Percentiles rank a stretch among this genome's conserved stretches.
phyloP scores from a whole-genome alignment of 2,113 vertebrate genomes.

The Notothenia coriiceps region DNA sequence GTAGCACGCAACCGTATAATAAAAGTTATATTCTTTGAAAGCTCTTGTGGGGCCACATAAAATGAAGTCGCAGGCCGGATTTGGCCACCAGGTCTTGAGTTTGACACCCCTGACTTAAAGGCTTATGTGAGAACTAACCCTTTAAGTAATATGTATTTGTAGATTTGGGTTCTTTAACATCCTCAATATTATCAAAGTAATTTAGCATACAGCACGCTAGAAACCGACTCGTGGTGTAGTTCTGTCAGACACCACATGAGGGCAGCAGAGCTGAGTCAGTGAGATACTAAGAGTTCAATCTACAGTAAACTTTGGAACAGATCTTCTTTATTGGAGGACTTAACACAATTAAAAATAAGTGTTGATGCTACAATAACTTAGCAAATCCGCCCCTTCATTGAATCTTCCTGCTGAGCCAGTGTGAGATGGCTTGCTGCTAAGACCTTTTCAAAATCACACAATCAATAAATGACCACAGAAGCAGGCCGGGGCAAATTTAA shows the following conservation, averaged over 20 bases:
- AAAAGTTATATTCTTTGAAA: no score
- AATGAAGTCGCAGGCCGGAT: no score
- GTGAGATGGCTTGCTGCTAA: neutral
- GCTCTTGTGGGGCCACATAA: no score
- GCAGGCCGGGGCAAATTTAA: neutral
- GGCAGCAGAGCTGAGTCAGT: conserved; percentile 53
- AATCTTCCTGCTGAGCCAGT: conserved; percentile 9
- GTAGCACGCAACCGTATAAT: no score
- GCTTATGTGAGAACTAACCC: no score
- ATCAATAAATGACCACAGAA: conserved; percentile 36
- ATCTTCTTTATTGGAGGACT: conserved; percentile 8
- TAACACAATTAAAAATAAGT: neutral
- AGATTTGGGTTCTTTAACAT: no score
- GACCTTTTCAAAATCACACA: neutral
- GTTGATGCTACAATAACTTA: conserved; percentile 11
- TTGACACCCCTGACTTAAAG: no score
- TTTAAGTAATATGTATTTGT: neutral
- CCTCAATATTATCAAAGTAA: no score
- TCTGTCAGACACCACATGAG: conserved; percentile 41
- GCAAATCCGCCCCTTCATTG: conserved; percentile 14
- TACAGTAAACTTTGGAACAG: neutral
- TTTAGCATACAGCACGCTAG: neutral
- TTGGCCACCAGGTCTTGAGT: no score
- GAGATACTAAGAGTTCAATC: neutral
- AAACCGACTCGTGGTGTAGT: neutral